Conservation (phyloP, 2,888 invertebrate genomes). For the Panopea generosa region DNA sequence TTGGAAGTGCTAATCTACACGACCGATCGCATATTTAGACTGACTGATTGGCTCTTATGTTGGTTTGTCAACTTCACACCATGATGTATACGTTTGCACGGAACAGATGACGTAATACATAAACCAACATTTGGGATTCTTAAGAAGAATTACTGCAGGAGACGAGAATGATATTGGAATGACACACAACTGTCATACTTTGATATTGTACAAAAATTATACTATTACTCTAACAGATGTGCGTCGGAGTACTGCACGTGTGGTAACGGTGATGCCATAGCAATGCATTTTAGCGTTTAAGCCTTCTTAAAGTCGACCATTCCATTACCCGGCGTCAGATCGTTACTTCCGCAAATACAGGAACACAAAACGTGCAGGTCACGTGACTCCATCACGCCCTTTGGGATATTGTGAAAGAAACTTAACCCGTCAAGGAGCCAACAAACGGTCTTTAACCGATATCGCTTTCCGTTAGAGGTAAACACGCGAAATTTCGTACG, state of each 20-base stretch:
- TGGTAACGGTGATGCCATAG: conserved; percentile 8
- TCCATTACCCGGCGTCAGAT: conserved; percentile 36
- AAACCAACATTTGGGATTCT: no score
- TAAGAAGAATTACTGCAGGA: no score
- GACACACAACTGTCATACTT: no score
- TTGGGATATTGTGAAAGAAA: conserved; percentile 28
- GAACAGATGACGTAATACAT: no score
- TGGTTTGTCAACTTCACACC: no score
- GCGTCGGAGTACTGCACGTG: conserved; percentile 21
- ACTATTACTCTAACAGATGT: conserved; percentile 7
- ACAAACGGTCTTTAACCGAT: conserved; percentile 14
- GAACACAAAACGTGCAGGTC: conserved; percentile 45
- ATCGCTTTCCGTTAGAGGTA: conserved; percentile 11
- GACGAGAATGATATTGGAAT: no score
- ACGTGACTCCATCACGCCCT: conserved; percentile 39
- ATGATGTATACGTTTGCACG: no score
- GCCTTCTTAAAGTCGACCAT: conserved; percentile 22
- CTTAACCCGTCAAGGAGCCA: conserved; percentile 19
- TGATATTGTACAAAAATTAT: no score
- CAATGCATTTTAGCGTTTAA: conserved; percentile 24
- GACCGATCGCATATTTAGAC: no score
- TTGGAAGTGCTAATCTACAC: no score
- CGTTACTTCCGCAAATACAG: conserved; percentile 38
- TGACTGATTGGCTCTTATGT: no score
- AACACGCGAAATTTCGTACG: no score